Conservation (phyloP, 2,113 vertebrate genomes). For the Indri indri region DNA sequence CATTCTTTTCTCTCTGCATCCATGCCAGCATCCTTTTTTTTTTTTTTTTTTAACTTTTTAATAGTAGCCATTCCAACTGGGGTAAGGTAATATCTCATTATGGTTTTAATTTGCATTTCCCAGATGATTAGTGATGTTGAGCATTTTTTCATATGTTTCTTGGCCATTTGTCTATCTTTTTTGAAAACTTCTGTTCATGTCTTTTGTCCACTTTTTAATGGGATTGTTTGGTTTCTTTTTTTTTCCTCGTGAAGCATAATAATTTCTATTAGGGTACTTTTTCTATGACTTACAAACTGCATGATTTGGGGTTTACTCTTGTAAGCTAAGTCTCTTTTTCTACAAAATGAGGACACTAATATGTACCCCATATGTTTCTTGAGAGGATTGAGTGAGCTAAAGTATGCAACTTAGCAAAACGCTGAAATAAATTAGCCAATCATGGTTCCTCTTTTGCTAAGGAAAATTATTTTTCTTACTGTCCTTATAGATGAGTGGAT, state of each 20-base stretch:
- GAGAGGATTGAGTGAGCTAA: constrained; percentile 32
- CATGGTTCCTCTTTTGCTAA: not conserved
- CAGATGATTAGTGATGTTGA: too few relatives aligned
- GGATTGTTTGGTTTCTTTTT: too few relatives aligned
- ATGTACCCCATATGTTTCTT: constrained; percentile 22
- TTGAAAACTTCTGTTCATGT: too few relatives aligned
- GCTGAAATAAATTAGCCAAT: constrained; percentile 28
- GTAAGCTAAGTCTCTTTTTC: constrained; percentile 25
- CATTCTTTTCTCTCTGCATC: too few relatives aligned
- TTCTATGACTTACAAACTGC: not conserved
- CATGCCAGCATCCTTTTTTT: too few relatives aligned
- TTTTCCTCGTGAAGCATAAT: not conserved
- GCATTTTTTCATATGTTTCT: too few relatives aligned
- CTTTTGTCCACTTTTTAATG: too few relatives aligned
- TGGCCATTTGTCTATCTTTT: too few relatives aligned
- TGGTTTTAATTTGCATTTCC: too few relatives aligned
- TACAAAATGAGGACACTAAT: constrained; percentile 16
- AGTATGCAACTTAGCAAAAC: not conserved
- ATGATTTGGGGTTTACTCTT: constrained; percentile 2
- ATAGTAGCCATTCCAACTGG: too few relatives aligned
- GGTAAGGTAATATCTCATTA: too few relatives aligned
- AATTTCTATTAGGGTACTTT: not conserved
- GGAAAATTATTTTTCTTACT: not conserved
- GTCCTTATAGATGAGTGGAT: not conserved
- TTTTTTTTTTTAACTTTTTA: too few relatives aligned